Evolutionary conservation across 2,113 vertebrate species (phyloP), one percentile per base, ranked within the genome.

Genomic region (Numenius arquata): DNA sequence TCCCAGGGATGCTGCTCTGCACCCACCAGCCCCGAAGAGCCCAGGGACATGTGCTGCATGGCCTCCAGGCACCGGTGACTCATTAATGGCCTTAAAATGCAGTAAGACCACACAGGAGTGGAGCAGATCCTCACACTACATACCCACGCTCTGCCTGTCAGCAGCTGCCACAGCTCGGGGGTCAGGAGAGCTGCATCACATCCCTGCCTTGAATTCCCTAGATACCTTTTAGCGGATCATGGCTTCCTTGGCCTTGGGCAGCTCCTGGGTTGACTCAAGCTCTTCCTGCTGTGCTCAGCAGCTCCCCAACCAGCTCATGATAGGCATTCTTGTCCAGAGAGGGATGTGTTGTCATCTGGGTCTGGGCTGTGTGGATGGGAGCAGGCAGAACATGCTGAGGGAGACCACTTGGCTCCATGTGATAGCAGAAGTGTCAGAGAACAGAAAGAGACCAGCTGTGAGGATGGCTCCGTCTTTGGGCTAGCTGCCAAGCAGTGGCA

Each of bases 391-490:
- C 5, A 11, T 1, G 21, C 38, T 62, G 25, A 11, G 32, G 27
- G 29, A 27, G 12, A 43, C 0, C 9, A 12, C 20, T 43, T 19
- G 19, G 34, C 22, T 11, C 5, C 6, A 0, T 18, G 50, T 3
- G 21, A 38, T 3, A 23, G 25, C 70, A 75, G 34, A 56, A 34
- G 25, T 52, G 50, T 26, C 15, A 25, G 25, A 52, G 50, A 52
- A 52, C 55, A 74, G 45, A 18, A 65, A 18, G 32, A 68, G 30
- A n/a, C 13, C 43, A 81, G 23, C 30, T 61, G 34, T 62, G 61
- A 48, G 38, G 19, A 12, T 20, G 47, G 38, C 18, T 70, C 34
- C 20, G 50, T 29, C 70, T 65, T 75, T 34, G 84, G 26, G 34
- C 22, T 27, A 2, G 4, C 23, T 43, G 30, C 50, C 47, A 63